Evolutionary conservation across 2,888 invertebrate species (phyloP).

Genomic region (Lasioglossum oenotherae): DNA sequence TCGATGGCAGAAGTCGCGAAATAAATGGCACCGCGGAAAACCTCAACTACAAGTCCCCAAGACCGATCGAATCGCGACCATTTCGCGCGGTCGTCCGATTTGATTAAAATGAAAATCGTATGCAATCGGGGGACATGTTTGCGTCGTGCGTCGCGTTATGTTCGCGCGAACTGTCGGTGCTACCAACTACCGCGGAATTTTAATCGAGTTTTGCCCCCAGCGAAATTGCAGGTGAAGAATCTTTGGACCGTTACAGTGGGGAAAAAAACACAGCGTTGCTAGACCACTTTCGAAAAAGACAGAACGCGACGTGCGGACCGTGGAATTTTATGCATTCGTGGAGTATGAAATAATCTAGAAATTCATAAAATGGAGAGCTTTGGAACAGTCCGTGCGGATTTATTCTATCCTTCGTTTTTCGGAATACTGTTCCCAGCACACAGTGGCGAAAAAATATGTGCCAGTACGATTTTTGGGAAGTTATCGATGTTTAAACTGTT

Average conservation of each 20-base stretch:
- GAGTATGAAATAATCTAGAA: neutral
- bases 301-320: neutral
- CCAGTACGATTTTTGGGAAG: neutral
- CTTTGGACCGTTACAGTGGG: neutral
- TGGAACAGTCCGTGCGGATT: neutral
- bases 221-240: neutral
- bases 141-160: neutral
- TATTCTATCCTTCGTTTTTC: neutral
- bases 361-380: neutral
- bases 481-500: neutral
- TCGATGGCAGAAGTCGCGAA: neutral
- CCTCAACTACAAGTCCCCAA: neutral
- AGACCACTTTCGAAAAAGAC: neutral
- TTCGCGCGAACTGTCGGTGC: neutral
- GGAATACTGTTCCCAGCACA: neutral
- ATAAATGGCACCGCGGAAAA: constrained; percentile 7
- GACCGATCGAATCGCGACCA: constrained; percentile 20
- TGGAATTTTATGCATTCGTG: neutral
- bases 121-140: constrained; percentile 4
- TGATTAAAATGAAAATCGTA: constrained; percentile 31
- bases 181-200: constrained; percentile 1
- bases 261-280: neutral
- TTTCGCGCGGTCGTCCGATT: neutral
- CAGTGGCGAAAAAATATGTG: neutral
- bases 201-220: neutral